Base-by-base conservation (phyloP, 2,797 vertebrate species). In the Mormyrops boulengeri region DNA sequence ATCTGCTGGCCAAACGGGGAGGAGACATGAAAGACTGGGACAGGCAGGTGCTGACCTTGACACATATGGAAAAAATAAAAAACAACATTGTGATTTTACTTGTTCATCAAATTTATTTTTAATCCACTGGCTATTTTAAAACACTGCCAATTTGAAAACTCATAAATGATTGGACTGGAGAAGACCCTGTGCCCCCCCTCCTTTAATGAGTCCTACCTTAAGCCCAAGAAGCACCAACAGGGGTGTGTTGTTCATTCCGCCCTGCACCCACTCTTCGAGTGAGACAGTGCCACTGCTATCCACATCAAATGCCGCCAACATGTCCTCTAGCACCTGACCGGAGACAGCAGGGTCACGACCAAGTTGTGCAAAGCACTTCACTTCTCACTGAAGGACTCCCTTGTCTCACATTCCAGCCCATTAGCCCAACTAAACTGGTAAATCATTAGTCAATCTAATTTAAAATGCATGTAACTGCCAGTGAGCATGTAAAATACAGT, bases 301-400 rank as follows among this genome's bases (percentile, higher is more conserved):
- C 1, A 96, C 96, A 90, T 99, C 98, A 1, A 99, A 97, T 0
- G 97, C 97, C 22, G 95, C 97, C 98, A 98, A 98, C 98, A 99
- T 98, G 93, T 98, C 97, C 93, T 97, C 96, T 91, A 98, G 95
- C 90, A 98, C 97, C 98, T 99, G 95, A 50, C 85, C 82, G 88
- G 73, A 47, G 11, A 87, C 85, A 89, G 60, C 2, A 4, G 50
- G 6, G 19, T 57, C 49, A 87, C 19, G 26, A 22, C 2, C 30
- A 53, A 77, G 49, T 57, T 12, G 17, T 3, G 14, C 19, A 17
- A 47, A 26, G 26, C 49, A 14, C 85, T 30, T 41, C 17, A 38
- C 19, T 41, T 55, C 26, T 17, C 53, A 44, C 30, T 7, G 0
- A 55, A 62, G 55, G 2, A 11, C 17, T 47, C 14, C 47, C 34